Base-by-base conservation (phyloP, 2,888 invertebrate genomes). In the Pammene aurita region DNA sequence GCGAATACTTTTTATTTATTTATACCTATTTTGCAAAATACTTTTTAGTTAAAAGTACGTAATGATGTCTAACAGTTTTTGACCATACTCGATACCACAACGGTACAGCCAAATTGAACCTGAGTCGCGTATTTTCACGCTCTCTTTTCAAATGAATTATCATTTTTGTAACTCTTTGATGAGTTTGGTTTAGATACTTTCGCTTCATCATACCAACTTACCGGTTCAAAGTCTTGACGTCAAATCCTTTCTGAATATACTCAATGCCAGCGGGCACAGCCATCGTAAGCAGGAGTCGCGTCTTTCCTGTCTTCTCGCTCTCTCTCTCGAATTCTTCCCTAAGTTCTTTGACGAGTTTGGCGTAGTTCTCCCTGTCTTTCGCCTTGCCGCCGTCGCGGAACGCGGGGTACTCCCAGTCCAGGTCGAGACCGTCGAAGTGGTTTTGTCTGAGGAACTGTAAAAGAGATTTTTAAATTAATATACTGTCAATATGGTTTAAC, bases 241-340 rank as follows among this genome's bases (percentile, higher is more conserved):
- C 98, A 84, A 97, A 98, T 72, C 98, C 98, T 83, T 98, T 97
- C 82, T 97, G 96, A 75, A 98, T 96, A 82, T 98, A 97, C 83
- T 98, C 97, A 76, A 97, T 96, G 26, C 98, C 98, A 1, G 98
- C 98, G 0, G 98, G 98, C 41, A 98, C 97, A 11, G 98, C 98
- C 96, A 98, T 97, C 7, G 98, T 97, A 16, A 98, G 90, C 63
- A 98, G 90, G 42, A 98, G 93, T 52, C 94, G 90, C 0, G 96
- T 93, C 78, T 96, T 94, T 73, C 97, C 97, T 5, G 97, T 97
- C 89, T 97, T 96, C 73, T 95, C 94, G 0, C 96, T 94, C 83
- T 98, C 98, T 69, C 95, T 93, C 65, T 98, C 96, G 80, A 98
- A 98, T 82, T 98, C 98, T 76, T 97, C 96, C 1, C 98, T 94